phyloP scores from a whole-genome alignment of 2,113 vertebrate genomes.

The Etheostoma spectabile region DNA sequence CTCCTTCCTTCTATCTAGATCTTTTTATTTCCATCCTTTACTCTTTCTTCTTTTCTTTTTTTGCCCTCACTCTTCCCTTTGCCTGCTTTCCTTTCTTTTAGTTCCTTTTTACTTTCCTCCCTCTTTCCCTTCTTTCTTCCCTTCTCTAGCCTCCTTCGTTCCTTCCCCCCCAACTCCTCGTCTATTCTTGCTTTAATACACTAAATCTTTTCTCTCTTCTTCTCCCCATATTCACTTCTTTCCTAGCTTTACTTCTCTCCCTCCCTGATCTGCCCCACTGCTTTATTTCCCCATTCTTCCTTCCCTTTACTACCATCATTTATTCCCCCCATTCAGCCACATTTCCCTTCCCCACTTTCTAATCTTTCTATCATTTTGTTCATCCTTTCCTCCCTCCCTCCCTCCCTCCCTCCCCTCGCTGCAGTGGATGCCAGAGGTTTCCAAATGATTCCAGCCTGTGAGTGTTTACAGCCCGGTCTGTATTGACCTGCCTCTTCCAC shows the following conservation, averaged over 20 bases:
- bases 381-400: neutral
- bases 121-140: neutral
- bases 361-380: neutral
- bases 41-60: neutral
- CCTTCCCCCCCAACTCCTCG: neutral
- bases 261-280: neutral
- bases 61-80: too few relatives aligned
- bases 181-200: neutral
- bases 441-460: constrained; percentile 26
- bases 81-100: too few relatives aligned
- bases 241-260: neutral
- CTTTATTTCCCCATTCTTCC: neutral
- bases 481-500: constrained; percentile 43
- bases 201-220: neutral
- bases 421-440: constrained; percentile 23
- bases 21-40: too few relatives aligned
- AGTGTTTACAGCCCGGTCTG: constrained; percentile 21
- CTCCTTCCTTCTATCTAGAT: neutral
- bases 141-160: neutral
- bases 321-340: too few relatives aligned
- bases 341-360: neutral
- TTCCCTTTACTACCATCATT: neutral
- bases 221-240: neutral
- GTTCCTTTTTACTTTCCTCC: neutral
- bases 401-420: neutral